phyloP scores from a whole-genome alignment of 1,140 invertebrate species.

The Drosophila busckii region DNA sequence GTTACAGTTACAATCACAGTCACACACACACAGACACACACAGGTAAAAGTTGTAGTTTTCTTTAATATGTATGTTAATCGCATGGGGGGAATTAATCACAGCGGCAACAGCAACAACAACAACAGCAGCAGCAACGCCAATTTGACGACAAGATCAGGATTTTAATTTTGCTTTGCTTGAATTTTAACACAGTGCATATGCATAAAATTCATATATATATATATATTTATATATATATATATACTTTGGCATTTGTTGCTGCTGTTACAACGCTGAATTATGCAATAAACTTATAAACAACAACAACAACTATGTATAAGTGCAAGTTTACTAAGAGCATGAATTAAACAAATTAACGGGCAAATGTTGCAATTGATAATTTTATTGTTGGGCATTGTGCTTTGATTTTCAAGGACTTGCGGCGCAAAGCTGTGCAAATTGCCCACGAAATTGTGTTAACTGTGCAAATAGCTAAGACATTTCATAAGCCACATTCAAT shows the following conservation, averaged over 20 bases:
- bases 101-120: conserved; percentile 6
- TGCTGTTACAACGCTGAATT: no score
- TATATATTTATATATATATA: conserved; percentile 35
- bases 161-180: conserved; percentile 55
- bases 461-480: no score
- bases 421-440: no score
- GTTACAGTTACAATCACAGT: background rate
- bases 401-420: conserved; percentile 65
- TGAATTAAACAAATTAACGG: no score
- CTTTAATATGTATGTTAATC: conserved; percentile 41
- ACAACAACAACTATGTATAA: no score
- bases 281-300: no score
- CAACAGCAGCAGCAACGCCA: conserved; percentile 28
- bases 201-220: conserved; percentile 48
- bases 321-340: no score
- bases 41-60: background rate
- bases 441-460: no score
- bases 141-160: conserved; percentile 65
- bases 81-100: conserved; percentile 60
- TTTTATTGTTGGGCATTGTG: no score
- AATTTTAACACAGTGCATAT: no score
- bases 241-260: no score
- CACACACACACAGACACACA: conserved; percentile 12
- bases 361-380: no score
- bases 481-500: conserved; percentile 58